Percentiles rank a stretch among this genome's conserved stretches.
Evolutionary conservation across 2,113 vertebrate genomes (phyloP).

Genomic region (Actenoides lindsayi): DNA sequence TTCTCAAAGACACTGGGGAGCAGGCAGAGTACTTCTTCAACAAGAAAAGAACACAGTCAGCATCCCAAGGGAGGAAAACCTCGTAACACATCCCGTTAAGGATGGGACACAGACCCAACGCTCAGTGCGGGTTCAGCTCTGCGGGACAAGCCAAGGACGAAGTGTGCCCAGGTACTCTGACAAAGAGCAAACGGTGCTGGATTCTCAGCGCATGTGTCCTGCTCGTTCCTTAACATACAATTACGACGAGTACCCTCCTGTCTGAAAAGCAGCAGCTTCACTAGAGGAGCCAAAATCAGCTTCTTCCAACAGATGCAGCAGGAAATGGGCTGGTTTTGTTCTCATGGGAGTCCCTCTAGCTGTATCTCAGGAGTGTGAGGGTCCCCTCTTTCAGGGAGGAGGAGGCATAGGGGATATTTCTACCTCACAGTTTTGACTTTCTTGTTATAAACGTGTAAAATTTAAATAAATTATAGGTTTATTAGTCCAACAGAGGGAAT

Average conservation of each 20-base stretch:
- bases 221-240: background rate
- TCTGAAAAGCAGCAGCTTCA: slow-evolving; percentile 18
- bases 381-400: background rate
- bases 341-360: background rate
- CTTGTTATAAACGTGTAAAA: slow-evolving; percentile 34
- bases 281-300: background rate
- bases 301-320: slow-evolving; percentile 2
- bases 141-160: background rate
- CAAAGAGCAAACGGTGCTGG: background rate
- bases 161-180: background rate
- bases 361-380: background rate
- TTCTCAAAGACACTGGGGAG: background rate
- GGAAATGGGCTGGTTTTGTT: slow-evolving; percentile 11
- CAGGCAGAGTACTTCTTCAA: background rate
- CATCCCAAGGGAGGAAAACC: background rate
- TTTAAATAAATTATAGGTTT: slow-evolving; percentile 52
- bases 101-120: rapidly evolving
- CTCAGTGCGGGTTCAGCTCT: background rate
- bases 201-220: background rate
- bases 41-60: background rate
- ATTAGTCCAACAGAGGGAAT: slow-evolving; percentile 3
- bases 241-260: background rate
- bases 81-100: background rate
- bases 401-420: background rate
- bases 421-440: slow-evolving; percentile 35